Percentiles rank a stretch among this genome's conserved stretches.
Conservation (phyloP, 2,888 invertebrate genomes). For the Danaus chrysippus region DNA sequence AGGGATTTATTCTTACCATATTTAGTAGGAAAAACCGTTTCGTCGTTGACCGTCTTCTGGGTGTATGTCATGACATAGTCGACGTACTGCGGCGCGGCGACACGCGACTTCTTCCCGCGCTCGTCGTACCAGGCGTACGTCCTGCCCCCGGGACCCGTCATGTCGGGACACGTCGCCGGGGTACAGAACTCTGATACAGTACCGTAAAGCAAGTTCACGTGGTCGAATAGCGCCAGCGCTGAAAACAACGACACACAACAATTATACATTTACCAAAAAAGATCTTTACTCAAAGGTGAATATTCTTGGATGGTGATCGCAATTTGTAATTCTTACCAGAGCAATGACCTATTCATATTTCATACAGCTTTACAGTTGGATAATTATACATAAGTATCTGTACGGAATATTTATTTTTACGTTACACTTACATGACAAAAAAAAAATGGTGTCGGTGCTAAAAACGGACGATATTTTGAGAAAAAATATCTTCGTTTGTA, state of each 20-base stretch:
- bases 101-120: conserved; percentile 98
- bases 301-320: too few species aligned
- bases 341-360: too few species aligned
- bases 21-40: conserved; percentile 98
- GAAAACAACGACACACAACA: conserved; percentile 47
- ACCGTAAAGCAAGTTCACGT: conserved; percentile 99
- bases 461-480: too few species aligned
- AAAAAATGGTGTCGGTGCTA: too few species aligned
- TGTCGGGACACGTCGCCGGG: conserved; percentile 95
- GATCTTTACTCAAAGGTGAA: too few species aligned
- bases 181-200: conserved; percentile 99
- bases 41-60: conserved; percentile 97
- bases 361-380: too few species aligned
- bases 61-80: conserved; percentile 99
- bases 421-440: too few species aligned
- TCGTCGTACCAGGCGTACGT: conserved; percentile 99
- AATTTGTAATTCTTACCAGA: too few species aligned
- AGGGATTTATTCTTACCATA: conserved; percentile 84
- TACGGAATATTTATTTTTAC: too few species aligned
- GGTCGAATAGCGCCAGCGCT: conserved; percentile 98
- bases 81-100: conserved; percentile 98
- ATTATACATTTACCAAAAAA: too few species aligned
- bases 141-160: conserved; percentile 98
- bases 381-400: too few species aligned
- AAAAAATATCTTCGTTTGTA: too few species aligned